phyloP scores from a whole-genome alignment of 1,140 invertebrate species.

The Caenorhabditis remanei region DNA sequence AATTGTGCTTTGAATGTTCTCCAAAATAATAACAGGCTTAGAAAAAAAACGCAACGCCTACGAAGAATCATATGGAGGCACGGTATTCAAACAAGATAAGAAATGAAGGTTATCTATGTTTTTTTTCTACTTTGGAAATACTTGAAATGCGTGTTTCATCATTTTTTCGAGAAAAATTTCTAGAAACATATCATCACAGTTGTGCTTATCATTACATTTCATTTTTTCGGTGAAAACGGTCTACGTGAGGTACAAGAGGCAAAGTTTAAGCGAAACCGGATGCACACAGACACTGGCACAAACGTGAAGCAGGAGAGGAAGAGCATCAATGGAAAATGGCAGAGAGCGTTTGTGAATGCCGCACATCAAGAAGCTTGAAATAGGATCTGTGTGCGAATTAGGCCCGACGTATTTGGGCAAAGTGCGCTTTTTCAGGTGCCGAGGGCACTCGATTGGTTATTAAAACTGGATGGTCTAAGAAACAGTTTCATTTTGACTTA shows the following conservation, averaged over 20 bases:
- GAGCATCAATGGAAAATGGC: slow-evolving; percentile 30
- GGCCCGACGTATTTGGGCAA: slow-evolving; percentile 8
- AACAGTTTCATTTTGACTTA: too few species aligned
- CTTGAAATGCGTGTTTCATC: neutral
- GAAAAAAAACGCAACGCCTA: neutral
- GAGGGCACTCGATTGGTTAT: neutral
- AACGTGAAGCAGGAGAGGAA: neutral
- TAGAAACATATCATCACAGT: neutral
- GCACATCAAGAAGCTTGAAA: slow-evolving; percentile 53
- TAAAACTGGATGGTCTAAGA: neutral
- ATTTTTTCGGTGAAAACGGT: slow-evolving; percentile 15
- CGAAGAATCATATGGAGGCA: neutral
- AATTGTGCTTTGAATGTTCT: neutral
- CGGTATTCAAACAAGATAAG: neutral
- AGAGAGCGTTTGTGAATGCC: slow-evolving; percentile 25
- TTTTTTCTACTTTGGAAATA: neutral
- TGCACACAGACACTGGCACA: slow-evolving; percentile 4
- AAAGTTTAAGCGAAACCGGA: slow-evolving; percentile 51
- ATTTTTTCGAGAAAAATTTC: neutral
- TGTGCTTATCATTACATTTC: neutral
- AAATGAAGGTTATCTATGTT: neutral
- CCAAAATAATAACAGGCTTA: slow-evolving; percentile 11
- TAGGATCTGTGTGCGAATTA: slow-evolving; percentile 47
- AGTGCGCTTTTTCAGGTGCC: slow-evolving; percentile 32
- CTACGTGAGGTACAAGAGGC: slow-evolving; percentile 34